phyloP scores from a whole-genome alignment of 2,797 vertebrate species.

The Nothura maculosa region DNA sequence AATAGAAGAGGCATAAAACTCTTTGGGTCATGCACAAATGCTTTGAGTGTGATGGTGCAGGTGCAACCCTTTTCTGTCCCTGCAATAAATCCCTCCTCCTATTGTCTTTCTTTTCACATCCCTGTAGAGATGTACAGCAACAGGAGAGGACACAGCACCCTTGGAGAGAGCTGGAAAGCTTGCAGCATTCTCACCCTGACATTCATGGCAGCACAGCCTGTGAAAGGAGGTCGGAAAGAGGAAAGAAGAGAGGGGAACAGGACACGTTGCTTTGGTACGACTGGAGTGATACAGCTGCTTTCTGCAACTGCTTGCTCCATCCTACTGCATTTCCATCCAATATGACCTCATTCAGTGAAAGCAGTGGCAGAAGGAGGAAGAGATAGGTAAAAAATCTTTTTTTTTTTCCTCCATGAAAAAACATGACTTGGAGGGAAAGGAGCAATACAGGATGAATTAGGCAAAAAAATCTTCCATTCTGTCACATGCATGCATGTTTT shows the following conservation, averaged over 20 bases:
- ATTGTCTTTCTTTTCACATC: not conserved
- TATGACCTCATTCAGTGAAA: not conserved
- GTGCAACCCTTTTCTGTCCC: not conserved
- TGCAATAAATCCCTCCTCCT: not conserved
- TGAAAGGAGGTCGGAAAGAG: not conserved
- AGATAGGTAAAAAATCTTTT: not conserved
- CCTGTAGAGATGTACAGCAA: no score
- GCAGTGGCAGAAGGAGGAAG: not conserved
- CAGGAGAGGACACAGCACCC: not conserved
- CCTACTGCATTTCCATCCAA: not conserved
- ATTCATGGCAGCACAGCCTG: no score
- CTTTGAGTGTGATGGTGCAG: not conserved
- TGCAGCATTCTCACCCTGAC: not conserved
- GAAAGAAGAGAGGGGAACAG: not conserved
- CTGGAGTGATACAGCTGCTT: not conserved
- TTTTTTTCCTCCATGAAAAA: not conserved
- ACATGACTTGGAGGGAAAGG: not conserved
- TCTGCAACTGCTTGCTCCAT: not conserved
- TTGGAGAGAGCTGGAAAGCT: no score
- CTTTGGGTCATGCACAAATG: not conserved
- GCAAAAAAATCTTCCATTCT: not conserved
- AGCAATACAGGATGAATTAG: not conserved
- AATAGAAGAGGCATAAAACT: not conserved
- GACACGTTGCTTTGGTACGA: not conserved
- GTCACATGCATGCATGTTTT: not conserved